Base-by-base conservation (phyloP, 1,140 invertebrate genomes). In the Bombus superbus region DNA sequence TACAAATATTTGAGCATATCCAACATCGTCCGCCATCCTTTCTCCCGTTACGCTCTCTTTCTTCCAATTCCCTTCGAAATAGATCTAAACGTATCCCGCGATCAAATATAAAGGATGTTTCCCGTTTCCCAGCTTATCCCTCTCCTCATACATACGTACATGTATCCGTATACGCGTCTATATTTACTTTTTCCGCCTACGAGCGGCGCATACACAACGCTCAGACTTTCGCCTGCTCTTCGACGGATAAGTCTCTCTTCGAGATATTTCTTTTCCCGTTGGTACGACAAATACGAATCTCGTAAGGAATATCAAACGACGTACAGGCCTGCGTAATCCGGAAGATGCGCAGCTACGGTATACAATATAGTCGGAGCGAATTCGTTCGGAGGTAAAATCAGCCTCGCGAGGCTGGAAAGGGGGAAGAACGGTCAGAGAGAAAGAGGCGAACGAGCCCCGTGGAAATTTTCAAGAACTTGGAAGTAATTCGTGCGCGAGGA, bases 61-160 rank as follows among this genome's bases (percentile, higher is more conserved):
- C 83, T 40, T 32, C 38, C 76, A 72, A 72, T 73, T 85, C n/a
- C 77, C 53, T 32, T 47, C 68, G 57, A 80, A 80, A 80, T 64
- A 47, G 77, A 85, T 85, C 53, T 84, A 84, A 84, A 80, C 53
- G 76, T 85, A 80, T 79, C 53, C 76, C 47, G 10, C 53, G 83
- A 85, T 85, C 68, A 85, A 80, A 80, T 72, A 84, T 84, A 79
- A 84, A 84, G 76, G n/a, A 72, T 64, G 40, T 38, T 72, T 25
- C 75, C 9, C 47, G 32, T 84, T 71, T 57, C 53, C 8, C 15
- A 25, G 40, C 8, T 80, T 64, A 80, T 85, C 83, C 83, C 64
- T 53, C 42, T 40, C 32, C 53, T 25, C 72, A 10, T n/a, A 32
- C 28, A 32, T 62, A 40, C 44, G 66, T 72, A n/a, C 18, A 28